Evolutionary conservation across 2,113 vertebrate species (phyloP).

Genomic region (Scytalopus superciliaris): DNA sequence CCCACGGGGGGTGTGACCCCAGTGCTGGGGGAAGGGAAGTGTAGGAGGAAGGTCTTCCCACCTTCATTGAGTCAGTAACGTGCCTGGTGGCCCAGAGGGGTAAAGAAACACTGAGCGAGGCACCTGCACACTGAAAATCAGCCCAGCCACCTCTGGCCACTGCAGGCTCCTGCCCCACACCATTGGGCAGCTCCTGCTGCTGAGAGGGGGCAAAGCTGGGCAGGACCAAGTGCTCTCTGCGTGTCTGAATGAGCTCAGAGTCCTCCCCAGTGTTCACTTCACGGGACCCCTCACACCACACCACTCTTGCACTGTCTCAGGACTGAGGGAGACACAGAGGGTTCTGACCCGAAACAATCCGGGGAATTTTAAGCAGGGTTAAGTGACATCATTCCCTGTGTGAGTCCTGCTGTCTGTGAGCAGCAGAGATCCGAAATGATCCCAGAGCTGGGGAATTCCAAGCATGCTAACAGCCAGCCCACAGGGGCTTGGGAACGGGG

Average conservation of each 20-base stretch:
- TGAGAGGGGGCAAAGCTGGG: background rate
- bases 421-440: conserved; percentile 26
- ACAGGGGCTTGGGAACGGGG: conserved; percentile 19
- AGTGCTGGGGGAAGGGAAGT: background rate
- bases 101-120: background rate
- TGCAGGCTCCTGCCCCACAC: background rate
- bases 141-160: background rate
- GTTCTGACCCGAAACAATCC: conserved; percentile 23
- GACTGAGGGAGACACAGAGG: background rate
- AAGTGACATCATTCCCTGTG: conserved; percentile 60
- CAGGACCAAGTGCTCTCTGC: background rate
- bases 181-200: too few relatives aligned
- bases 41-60: background rate
- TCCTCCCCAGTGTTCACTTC: background rate
- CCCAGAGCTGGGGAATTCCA: conserved; percentile 57
- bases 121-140: background rate
- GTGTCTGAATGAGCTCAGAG: background rate
- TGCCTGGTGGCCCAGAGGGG: background rate
- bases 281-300: background rate
- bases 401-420: background rate
- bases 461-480: conserved; percentile 10
- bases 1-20: background rate
- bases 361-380: background rate
- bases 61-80: background rate
- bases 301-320: background rate